Evolutionary conservation across 2,888 invertebrate genomes (phyloP), one percentile per base, ranked within the genome.

Genomic region (Euzetes globulus): DNA sequence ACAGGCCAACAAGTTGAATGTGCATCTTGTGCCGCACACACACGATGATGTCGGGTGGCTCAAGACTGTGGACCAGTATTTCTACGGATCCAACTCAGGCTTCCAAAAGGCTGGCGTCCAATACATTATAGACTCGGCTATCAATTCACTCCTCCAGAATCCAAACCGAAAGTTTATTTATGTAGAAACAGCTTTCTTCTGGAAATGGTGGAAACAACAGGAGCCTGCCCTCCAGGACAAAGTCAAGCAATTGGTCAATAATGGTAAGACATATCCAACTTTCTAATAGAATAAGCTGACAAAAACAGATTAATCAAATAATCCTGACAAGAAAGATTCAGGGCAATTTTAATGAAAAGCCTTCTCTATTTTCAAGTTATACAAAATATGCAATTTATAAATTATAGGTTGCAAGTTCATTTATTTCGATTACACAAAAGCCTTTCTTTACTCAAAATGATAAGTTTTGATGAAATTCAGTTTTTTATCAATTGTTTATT

Each of bases 11-110:
- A 86, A 87, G 80, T 82, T 94, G 25, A 94, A 94, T 81, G 89
- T 94, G 0, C 94, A 94, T 81, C 84, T 94, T 0, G 83, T 86
- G 6, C 87, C 94, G 0, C 96, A 96, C 81, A 91, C 93, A 0
- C 95, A 96, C 80, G 92, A 95, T 80, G 96, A 96, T 81, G 92
- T 94, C 0, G 96, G 96, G 47, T 96, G 95, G 94, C 83, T 94
- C 68, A 92, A 94, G 83, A 96, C 94, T 0, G 90, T 94, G 0
- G 94, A 96, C 81, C 92, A 94, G 81, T 96, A 96, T 81, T 96
- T 90, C 80, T 93, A 90, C 81, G 82, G 82, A 77, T 80, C 84
- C 84, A 79, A 79, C 37, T 22, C 19, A n/a, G n/a, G n/a, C n/a
- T 41, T 11, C 25, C 91, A 91, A 80, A 86, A 86, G 70, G 91